Conservation (phyloP, 92 coral and sea anemone genomes). For the Muricea muricata region DNA sequence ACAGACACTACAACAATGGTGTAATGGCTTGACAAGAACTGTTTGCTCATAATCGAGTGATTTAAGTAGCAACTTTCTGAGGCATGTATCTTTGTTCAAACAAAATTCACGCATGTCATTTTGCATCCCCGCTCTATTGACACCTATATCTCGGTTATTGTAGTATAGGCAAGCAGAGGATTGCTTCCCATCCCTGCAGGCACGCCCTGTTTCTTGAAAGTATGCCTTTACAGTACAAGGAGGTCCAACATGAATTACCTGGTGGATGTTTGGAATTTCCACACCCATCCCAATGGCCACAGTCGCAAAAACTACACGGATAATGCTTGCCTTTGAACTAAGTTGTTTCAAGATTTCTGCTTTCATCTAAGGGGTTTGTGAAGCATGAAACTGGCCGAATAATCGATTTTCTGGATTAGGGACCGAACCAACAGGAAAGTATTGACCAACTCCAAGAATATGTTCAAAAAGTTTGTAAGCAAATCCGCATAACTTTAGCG, state of each 20-base stretch:
- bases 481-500: too few species aligned
- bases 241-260: too few species aligned
- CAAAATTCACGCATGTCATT: conserved; percentile 10
- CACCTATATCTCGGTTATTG: conserved; percentile 30
- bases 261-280: too few species aligned
- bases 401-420: too few species aligned
- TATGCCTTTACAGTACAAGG: too few species aligned
- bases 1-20: neutral
- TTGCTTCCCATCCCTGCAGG: too few species aligned
- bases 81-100: neutral
- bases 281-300: conserved; percentile 48
- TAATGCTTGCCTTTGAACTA: neutral
- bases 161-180: conserved; percentile 35
- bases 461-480: too few species aligned
- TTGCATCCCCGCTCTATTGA: neutral
- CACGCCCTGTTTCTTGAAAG: too few species aligned
- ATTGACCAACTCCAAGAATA: too few species aligned
- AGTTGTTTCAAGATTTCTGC: conserved; percentile 31
- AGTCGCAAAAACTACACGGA: conserved; percentile 45
- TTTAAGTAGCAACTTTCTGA: neutral
- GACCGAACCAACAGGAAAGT: too few species aligned
- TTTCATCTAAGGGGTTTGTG: too few species aligned
- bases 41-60: neutral
- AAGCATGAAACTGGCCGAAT: too few species aligned
- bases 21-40: neutral